Evolutionary conservation across 2,888 invertebrate species (phyloP).

Genomic region (Eilema caniola): DNA sequence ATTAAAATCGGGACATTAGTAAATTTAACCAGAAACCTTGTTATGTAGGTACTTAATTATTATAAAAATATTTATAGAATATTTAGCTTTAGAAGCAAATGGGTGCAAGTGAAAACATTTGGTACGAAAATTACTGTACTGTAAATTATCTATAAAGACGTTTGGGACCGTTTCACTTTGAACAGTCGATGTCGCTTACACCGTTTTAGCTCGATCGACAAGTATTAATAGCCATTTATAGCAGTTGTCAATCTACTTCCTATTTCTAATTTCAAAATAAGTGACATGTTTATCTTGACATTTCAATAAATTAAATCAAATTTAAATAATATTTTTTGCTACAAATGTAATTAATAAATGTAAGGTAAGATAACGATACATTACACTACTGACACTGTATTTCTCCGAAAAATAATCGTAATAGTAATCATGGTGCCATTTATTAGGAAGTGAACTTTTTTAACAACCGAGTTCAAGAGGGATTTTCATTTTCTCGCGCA

Average conservation of each 20-base stretch:
- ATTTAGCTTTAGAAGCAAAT: neutral
- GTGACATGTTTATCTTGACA: neutral
- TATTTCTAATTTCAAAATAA: neutral
- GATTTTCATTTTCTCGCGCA: too few species aligned
- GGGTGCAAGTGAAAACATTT: neutral
- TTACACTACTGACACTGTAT: too few species aligned
- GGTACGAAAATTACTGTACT: neutral
- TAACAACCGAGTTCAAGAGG: too few species aligned
- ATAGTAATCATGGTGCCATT: too few species aligned
- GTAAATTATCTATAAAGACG: neutral
- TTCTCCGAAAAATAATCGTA: too few species aligned
- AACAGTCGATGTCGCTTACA: neutral
- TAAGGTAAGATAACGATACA: neutral
- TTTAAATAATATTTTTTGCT: neutral
- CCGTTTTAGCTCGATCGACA: neutral
- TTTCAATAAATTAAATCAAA: neutral
- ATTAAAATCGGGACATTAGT: too few species aligned
- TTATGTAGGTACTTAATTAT: neutral
- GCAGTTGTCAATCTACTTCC: neutral
- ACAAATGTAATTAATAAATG: neutral
- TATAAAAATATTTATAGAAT: neutral
- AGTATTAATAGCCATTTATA: neutral
- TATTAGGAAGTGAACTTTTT: too few species aligned
- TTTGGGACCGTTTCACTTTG: neutral
- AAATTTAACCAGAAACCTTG: neutral